Conservation (phyloP, 1,140 invertebrate genomes). For the Cyclina sinensis region DNA sequence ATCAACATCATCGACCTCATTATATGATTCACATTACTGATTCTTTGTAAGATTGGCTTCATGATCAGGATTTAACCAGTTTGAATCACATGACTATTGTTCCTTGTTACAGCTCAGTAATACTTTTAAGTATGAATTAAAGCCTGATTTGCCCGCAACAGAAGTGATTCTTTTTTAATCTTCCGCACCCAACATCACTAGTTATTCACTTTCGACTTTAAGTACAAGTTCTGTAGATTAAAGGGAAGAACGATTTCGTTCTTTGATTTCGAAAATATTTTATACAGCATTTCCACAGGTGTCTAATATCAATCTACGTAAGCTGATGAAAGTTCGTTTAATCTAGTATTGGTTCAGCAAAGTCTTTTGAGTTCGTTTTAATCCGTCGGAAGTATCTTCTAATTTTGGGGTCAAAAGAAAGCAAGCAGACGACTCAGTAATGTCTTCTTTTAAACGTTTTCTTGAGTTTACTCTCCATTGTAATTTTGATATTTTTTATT, state of each 20-base stretch:
- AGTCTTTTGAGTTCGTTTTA: not conserved
- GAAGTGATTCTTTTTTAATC: not conserved
- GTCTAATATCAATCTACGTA: not conserved
- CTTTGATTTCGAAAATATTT: not conserved
- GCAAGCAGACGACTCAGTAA: too few relatives aligned
- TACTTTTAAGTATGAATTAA: not conserved
- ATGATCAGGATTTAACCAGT: too few relatives aligned
- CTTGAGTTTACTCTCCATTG: too few relatives aligned
- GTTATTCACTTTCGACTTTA: not conserved
- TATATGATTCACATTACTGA: too few relatives aligned
- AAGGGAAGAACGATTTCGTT: not conserved
- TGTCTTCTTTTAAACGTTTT: too few relatives aligned
- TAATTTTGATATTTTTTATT: too few relatives aligned
- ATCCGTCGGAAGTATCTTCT: not conserved
- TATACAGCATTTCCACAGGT: not conserved
- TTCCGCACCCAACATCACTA: not conserved
- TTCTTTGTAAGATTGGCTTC: too few relatives aligned
- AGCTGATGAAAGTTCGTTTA: not conserved
- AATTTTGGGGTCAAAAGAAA: not conserved
- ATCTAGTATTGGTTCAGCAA: not conserved
- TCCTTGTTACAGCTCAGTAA: too few relatives aligned
- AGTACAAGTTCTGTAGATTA: not conserved
- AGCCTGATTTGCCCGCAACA: not conserved
- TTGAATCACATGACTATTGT: too few relatives aligned
- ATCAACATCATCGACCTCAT: too few relatives aligned